Evolutionary conservation across 2,888 invertebrate genomes (phyloP), one percentile per base, ranked within the genome.

Genomic region (Eupithecia abbreviata): DNA sequence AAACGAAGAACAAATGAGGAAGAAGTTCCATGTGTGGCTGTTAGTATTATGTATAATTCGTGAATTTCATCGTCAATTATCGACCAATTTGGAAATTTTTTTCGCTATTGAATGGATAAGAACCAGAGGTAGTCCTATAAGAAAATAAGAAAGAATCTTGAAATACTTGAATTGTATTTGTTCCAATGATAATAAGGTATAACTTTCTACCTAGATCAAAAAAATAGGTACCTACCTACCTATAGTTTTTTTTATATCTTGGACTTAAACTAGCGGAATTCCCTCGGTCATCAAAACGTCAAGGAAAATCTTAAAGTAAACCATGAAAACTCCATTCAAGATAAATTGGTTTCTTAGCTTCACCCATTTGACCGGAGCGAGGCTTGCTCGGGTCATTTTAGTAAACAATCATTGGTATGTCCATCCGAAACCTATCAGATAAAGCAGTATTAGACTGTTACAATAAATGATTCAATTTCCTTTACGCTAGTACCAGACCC

Each of bases 381-480:
- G 87, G 86, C 87, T 87, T 87, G 83, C 84, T 86, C 85, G 79
- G 81, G 85, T 82, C 83, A 86, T 86, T 87, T 86, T 84, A 87
- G 86, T 88, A 90, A 91, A 91, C 90, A 91, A 91, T 86, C 88
- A 89, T 88, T 87, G 86, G 87, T 89, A 90, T 89, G 90, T 90
- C 89, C 89, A 90, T 90, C 89, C 85, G 85, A 92, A 92, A 92
- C 89, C 90, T 90, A 92, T 93, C 92, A 90, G 91, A 93, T 92
- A 92, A 92, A 92, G 88, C 90, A 90, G 90, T 91, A 92, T 92
- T 91, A 91, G 90, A 85, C 90, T 89, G 88, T 93, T 93, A 93
- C 93, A 93, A 93, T 93, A 94, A 94, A 93, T 93, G 94, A 94
- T 94, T 93, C 93, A 93, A 94, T 94, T 94, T 93, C 91, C 92